A percentile compares a stretch with the other conserved stretches of the same genome.
Conservation (phyloP, 2,113 vertebrate genomes). For the Vimba vimba region DNA sequence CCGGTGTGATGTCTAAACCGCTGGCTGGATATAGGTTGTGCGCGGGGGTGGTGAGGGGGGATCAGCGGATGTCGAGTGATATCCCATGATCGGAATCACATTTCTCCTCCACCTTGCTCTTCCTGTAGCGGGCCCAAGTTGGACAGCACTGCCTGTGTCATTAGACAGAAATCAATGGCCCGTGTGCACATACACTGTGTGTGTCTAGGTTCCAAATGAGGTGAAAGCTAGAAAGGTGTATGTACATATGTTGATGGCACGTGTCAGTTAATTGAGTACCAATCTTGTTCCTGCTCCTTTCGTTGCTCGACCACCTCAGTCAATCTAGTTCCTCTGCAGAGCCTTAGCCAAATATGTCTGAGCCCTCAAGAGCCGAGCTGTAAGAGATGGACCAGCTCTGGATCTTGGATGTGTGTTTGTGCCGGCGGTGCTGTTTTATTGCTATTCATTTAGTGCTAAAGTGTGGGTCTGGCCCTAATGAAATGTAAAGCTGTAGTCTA, state of each 20-base stretch:
- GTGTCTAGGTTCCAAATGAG: constrained; percentile 27
- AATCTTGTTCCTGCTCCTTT: neutral
- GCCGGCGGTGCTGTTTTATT: constrained; percentile 67
- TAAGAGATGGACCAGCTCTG: constrained; percentile 35
- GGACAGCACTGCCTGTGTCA: constrained; percentile 44
- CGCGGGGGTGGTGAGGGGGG: constrained; percentile 43
- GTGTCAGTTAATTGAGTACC: neutral
- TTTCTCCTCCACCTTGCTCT: constrained; percentile 68
- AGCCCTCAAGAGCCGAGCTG: constrained; percentile 15
- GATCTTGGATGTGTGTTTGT: constrained; percentile 53
- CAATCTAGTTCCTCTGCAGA: neutral
- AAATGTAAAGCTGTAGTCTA: constrained; percentile 72
- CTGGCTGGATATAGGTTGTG: constrained; percentile 15
- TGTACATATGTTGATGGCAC: neutral
- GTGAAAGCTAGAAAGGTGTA: constrained; percentile 30
- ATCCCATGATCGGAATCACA: constrained; percentile 73
- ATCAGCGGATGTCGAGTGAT: constrained; percentile 72
- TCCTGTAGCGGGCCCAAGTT: constrained; percentile 52
- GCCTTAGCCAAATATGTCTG: neutral
- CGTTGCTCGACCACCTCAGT: neutral
- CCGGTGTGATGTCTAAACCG: constrained; percentile 56
- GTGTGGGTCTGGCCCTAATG: constrained; percentile 70
- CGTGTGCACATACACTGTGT: constrained; percentile 14
- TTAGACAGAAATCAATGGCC: constrained; percentile 54
- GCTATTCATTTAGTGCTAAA: constrained; percentile 72